Evolutionary conservation across 92 coral and sea anemone species (phyloP).

Genomic region (Heteractis magnifica): DNA sequence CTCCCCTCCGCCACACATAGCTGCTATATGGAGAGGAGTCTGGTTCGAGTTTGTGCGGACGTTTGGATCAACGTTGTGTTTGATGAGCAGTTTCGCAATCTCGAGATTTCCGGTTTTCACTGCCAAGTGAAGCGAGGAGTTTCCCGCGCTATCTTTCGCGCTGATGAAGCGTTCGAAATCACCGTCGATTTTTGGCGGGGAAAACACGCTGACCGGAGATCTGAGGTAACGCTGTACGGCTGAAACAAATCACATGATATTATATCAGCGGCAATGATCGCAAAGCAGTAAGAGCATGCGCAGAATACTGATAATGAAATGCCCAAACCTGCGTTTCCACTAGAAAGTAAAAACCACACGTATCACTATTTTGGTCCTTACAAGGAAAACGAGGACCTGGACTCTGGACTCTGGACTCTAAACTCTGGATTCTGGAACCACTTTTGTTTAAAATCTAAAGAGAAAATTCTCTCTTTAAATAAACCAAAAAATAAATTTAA

Average conservation of each 20-base stretch:
- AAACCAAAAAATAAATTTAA: not conserved
- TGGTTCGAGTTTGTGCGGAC: constrained; percentile 38
- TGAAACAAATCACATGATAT: not conserved
- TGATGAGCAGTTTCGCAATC: constrained; percentile 51
- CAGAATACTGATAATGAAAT: too few relatives aligned
- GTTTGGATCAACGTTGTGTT: constrained; percentile 63
- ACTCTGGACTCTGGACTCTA: too few relatives aligned
- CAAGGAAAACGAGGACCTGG: too few relatives aligned
- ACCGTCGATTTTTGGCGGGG: not conserved
- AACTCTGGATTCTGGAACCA: too few relatives aligned
- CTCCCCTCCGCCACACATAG: constrained; percentile 65
- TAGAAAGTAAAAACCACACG: too few relatives aligned
- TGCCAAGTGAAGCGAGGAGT: constrained; percentile 22
- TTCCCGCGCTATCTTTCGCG: not conserved
- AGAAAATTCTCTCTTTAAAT: not conserved
- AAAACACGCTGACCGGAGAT: constrained; percentile 31
- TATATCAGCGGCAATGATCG: not conserved
- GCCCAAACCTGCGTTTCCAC: too few relatives aligned
- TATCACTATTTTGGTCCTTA: too few relatives aligned
- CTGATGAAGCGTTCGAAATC: constrained; percentile 18
- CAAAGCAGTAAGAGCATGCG: not conserved
- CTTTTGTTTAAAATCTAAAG: too few relatives aligned
- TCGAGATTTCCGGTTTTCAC: constrained; percentile 40
- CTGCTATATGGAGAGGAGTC: constrained; percentile 81
- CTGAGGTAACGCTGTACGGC: constrained; percentile 26